phyloP scores from a whole-genome alignment of 2,888 invertebrate species.

The Laothoe populi region DNA sequence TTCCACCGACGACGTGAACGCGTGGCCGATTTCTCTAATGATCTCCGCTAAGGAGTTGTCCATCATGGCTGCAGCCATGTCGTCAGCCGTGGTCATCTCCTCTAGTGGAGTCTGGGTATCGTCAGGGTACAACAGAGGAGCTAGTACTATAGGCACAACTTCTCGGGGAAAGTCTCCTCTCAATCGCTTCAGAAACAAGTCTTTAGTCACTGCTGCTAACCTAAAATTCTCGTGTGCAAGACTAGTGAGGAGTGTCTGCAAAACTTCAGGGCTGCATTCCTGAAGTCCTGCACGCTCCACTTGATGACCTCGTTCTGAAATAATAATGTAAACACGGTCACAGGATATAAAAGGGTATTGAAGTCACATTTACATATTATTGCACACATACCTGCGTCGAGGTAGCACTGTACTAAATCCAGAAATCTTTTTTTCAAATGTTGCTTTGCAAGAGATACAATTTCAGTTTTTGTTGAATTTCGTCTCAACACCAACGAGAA shows the following conservation, averaged over 20 bases:
- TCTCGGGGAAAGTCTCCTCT: slow-evolving; percentile 95
- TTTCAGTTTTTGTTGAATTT: slow-evolving; percentile 91
- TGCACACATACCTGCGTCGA: slow-evolving; percentile 88
- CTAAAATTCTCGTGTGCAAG: slow-evolving; percentile 86
- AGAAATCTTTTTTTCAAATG: slow-evolving; percentile 93
- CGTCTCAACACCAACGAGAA: slow-evolving; percentile 93
- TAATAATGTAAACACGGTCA: background rate
- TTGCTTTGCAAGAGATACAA: slow-evolving; percentile 89
- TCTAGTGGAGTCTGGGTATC: slow-evolving; percentile 87
- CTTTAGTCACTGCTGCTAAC: slow-evolving; percentile 89
- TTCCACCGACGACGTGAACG: slow-evolving; percentile 93
- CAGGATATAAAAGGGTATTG: background rate
- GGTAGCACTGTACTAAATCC: slow-evolving; percentile 93
- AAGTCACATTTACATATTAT: background rate
- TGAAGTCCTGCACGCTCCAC: slow-evolving; percentile 92
- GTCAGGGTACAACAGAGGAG: slow-evolving; percentile 94
- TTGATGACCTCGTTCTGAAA: slow-evolving; percentile 86
- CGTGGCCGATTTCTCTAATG: slow-evolving; percentile 96
- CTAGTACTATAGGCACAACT: slow-evolving; percentile 94
- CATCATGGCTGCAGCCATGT: slow-evolving; percentile 86
- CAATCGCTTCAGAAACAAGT: slow-evolving; percentile 92
- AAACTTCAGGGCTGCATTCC: slow-evolving; percentile 95
- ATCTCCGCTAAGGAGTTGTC: slow-evolving; percentile 94
- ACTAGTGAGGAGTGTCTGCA: slow-evolving; percentile 91
- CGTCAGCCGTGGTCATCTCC: slow-evolving; percentile 87